A percentile compares a stretch with the other conserved stretches of the same genome.
Conservation (phyloP, 1,140 invertebrate genomes). For the Diorhabda sublineata region DNA sequence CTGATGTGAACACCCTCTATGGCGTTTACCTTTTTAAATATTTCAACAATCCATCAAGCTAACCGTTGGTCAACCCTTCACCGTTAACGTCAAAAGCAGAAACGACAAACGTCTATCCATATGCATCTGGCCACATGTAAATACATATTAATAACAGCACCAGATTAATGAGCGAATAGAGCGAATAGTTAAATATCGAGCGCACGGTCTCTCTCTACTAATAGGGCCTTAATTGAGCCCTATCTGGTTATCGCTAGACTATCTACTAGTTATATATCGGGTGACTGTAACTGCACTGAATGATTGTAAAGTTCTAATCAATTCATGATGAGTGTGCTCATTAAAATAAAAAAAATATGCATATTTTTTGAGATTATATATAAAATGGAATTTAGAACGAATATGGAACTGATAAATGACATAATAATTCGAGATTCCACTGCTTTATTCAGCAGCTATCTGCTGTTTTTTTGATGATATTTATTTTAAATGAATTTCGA, state of each 20-base stretch:
- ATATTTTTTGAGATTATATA: too few species aligned
- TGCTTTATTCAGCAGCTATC: too few species aligned
- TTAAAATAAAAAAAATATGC: too few species aligned
- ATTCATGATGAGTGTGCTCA: too few species aligned
- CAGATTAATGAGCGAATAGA: constrained; percentile 27
- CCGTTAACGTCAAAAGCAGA: constrained; percentile 10
- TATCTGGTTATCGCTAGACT: constrained; percentile 23
- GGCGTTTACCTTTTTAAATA: neutral
- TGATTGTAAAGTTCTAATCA: too few species aligned
- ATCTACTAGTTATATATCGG: constrained; percentile 4
- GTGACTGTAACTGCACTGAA: constrained; percentile 1
- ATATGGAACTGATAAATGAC: too few species aligned
- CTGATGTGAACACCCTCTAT: neutral
- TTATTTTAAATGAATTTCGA: too few species aligned
- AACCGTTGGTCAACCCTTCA: neutral
- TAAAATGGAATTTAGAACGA: too few species aligned
- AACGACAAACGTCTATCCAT: constrained; percentile 20
- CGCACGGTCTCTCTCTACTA: constrained; percentile 13
- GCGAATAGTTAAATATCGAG: constrained; percentile 1
- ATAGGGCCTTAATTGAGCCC: constrained; percentile 28
- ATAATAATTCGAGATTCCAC: too few species aligned
- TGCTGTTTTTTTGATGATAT: too few species aligned
- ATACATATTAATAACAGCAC: constrained; percentile 31
- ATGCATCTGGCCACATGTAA: constrained; percentile 27
- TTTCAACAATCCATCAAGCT: neutral